Base-by-base conservation (phyloP, 1,140 invertebrate species). In the Drosophila cardini region DNA sequence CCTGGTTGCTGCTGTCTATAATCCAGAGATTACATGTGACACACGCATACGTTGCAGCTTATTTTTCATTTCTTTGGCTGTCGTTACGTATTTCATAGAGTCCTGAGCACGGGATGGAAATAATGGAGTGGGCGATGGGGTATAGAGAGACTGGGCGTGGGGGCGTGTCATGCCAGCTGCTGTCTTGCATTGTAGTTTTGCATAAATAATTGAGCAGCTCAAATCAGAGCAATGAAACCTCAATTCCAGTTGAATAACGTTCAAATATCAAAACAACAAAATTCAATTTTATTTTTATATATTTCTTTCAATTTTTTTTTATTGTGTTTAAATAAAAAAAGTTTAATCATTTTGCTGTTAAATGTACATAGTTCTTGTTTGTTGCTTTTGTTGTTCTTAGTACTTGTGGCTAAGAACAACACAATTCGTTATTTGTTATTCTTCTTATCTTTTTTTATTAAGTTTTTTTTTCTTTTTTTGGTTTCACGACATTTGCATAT, bases 21-120 rank as follows among this genome's bases (percentile, higher is more conserved):
- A 89, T 87, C 83, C 83, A 67, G 78, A 85, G 83, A 86, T 86
- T 86, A 86, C 83, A 86, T 79, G 83, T 86, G 83, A 86, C 83
- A 86, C 83, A 86, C 83, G 76, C 83, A 87, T 83, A 87, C 83
- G 83, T 79, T 87, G 83, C 83, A 87, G 83, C 79, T 87, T 86
- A 86, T 87, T 86, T 85, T 87, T 86, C 83, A 86, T 86, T 86
- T 84, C 83, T 87, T 79, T 72, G 62, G 57, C 63, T 85, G 81
- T 80, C 80, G 80, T 72, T 76, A 55, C 58, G 71, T 69, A 74
- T 74, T 70, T 57, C 38, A 63, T 53, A 45, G 55, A 50, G 30
- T 52, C 9, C 18, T 36, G 67, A 53, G n/a, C 60, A 21, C 34
- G 4, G 46, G 7, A 11, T 5, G 21, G 21, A 32, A 9, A 38